Conservation (phyloP, 2,888 invertebrate genomes). For the Muschampia plurimacula region DNA sequence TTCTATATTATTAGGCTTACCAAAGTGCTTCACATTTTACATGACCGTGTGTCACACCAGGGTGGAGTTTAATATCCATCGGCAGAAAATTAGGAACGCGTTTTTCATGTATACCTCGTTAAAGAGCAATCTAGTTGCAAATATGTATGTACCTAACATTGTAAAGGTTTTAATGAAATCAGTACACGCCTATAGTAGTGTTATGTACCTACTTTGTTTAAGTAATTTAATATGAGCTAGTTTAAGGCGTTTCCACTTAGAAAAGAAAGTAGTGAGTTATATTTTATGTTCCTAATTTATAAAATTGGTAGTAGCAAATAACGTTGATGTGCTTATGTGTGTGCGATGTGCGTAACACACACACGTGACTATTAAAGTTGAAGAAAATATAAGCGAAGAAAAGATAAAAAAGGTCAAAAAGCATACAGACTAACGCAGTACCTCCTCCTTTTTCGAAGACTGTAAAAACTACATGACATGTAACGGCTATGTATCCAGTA, state of each 20-base stretch:
- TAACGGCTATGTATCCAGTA: too few relatives aligned
- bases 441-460: too few relatives aligned
- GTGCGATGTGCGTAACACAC: too few relatives aligned
- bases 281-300: conserved; percentile 17
- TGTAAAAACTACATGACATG: too few relatives aligned
- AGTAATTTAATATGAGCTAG: conserved; percentile 36
- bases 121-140: conserved; percentile 40
- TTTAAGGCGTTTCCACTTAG: conserved; percentile 14
- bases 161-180: conserved; percentile 33
- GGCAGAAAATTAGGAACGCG: conserved; percentile 43
- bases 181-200: conserved; percentile 34
- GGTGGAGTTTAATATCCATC: conserved; percentile 36
- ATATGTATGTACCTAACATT: conserved; percentile 13
- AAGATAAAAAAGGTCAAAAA: too few relatives aligned
- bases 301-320: not conserved
- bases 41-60: conserved; percentile 12
- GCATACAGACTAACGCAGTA: too few relatives aligned
- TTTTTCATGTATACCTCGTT: conserved; percentile 44
- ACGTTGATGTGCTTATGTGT: too few relatives aligned
- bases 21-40: not conserved
- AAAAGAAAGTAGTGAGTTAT: conserved; percentile 15
- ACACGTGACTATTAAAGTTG: too few relatives aligned
- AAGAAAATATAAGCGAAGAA: too few relatives aligned
- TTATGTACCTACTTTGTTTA: conserved; percentile 40
- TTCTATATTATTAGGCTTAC: not conserved